A percentile compares a stretch with the other conserved stretches of the same genome.
phyloP scores from a whole-genome alignment of 2,797 vertebrate species.

The Trichosurus vulpecula region DNA sequence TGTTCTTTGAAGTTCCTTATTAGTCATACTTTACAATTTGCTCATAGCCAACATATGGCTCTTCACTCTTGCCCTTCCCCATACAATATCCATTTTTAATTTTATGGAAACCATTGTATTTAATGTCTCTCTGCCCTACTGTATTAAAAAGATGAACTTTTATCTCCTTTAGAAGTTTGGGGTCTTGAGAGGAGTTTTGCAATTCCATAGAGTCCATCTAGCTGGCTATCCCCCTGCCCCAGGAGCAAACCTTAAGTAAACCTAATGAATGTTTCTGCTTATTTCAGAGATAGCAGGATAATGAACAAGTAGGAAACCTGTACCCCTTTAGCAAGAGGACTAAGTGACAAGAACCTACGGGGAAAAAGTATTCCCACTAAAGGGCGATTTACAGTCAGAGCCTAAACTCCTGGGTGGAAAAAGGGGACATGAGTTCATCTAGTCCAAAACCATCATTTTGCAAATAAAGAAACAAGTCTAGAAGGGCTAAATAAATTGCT shows the following conservation, averaged over 20 bases:
- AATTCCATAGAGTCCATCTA: not conserved
- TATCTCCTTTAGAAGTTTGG: not conserved
- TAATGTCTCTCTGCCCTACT: not conserved
- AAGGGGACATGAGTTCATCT: not conserved
- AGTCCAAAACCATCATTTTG: not conserved
- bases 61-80: not conserved
- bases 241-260: not conserved
- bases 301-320: not conserved
- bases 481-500: not conserved
- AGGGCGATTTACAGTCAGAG: not conserved
- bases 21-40: not conserved
- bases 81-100: not conserved
- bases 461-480: not conserved
- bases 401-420: not conserved
- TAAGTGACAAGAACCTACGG: not conserved
- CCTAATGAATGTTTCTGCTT: not conserved
- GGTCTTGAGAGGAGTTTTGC: not conserved
- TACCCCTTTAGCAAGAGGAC: not conserved
- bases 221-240: not conserved
- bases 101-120: not conserved
- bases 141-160: not conserved
- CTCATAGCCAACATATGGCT: not conserved
- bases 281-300: not conserved
- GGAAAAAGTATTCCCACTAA: not conserved
- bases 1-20: not conserved